Conservation (phyloP, 2,888 invertebrate genomes). For the Mythimna ferrago region DNA sequence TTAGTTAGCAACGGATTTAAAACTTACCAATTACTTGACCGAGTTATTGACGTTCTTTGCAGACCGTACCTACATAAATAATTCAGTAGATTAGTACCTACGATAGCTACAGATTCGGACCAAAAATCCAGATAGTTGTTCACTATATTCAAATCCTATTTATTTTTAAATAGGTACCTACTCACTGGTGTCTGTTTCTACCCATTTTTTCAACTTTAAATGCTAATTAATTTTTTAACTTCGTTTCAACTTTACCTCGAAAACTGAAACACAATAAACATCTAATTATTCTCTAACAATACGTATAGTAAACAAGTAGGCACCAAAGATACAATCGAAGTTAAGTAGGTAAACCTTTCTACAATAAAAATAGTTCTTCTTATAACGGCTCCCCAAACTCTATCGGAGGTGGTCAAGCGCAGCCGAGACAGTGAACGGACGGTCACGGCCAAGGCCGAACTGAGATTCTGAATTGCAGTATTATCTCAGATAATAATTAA, state of each 20-base stretch:
- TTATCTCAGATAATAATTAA: slow-evolving; percentile 71
- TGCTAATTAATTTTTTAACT: slow-evolving; percentile 32
- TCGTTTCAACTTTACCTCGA: slow-evolving; percentile 34
- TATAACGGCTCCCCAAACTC: slow-evolving; percentile 70
- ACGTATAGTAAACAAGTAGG: slow-evolving; percentile 23
- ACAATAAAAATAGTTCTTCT: slow-evolving; percentile 64
- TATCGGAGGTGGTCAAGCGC: slow-evolving; percentile 80
- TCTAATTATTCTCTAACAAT: slow-evolving; percentile 48
- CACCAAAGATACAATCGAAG: slow-evolving; percentile 34
- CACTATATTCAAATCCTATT: not conserved
- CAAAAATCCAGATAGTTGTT: not conserved
- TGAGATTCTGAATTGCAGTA: slow-evolving; percentile 67
- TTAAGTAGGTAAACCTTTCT: slow-evolving; percentile 56
- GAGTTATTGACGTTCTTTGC: slow-evolving; percentile 1
- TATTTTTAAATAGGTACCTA: not conserved
- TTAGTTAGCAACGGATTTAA: too few species aligned
- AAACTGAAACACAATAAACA: slow-evolving; percentile 36
- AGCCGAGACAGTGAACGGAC: slow-evolving; percentile 85
- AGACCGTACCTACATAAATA: not conserved
- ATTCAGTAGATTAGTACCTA: not conserved
- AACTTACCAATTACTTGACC: too few species aligned
- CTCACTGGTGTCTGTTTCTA: not conserved
- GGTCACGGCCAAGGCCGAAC: slow-evolving; percentile 89
- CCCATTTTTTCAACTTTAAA: slow-evolving; percentile 26
- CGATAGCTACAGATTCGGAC: too few species aligned